These are phyloP conservation scores for Seriola quinqueradiata DNA, from an alignment of 2,113 vertebrate species.

Conservation along the genomic window DNA sequence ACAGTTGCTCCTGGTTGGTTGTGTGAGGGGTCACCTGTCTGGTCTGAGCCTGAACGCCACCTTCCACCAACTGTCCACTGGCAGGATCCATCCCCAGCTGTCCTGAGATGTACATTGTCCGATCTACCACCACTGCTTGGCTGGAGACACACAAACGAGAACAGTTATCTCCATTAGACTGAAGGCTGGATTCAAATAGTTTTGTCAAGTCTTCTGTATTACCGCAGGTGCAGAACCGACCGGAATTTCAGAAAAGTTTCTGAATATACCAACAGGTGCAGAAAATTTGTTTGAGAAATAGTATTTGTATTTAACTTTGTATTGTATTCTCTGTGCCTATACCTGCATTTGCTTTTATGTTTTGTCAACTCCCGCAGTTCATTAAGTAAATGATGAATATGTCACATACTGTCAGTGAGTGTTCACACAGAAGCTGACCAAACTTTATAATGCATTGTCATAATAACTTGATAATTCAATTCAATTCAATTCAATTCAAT, in stretches of 20 bases:
- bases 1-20: not conserved
- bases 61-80: constrained; percentile 90
- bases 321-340: not conserved
- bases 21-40: constrained; percentile 85
- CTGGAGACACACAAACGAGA: constrained; percentile 80
- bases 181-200: not conserved
- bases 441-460: not conserved
- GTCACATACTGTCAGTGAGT: too few species aligned
- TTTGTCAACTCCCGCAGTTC: not conserved
- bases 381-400: too few species aligned
- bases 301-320: too few species aligned
- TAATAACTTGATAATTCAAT: not conserved
- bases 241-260: too few species aligned
- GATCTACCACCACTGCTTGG: constrained; percentile 94
- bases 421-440: not conserved
- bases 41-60: constrained; percentile 90
- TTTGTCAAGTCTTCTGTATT: not conserved
- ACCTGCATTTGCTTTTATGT: not conserved
- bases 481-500: too few species aligned
- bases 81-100: constrained; percentile 91
- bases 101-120: constrained; percentile 93
- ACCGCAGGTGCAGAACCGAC: not conserved
- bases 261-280: too few species aligned
- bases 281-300: too few species aligned
- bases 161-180: not conserved